Percentiles rank a stretch among this genome's conserved stretches.
phyloP scores from a whole-genome alignment of 1,140 invertebrate species.

The Hylaeus volcanicus region DNA sequence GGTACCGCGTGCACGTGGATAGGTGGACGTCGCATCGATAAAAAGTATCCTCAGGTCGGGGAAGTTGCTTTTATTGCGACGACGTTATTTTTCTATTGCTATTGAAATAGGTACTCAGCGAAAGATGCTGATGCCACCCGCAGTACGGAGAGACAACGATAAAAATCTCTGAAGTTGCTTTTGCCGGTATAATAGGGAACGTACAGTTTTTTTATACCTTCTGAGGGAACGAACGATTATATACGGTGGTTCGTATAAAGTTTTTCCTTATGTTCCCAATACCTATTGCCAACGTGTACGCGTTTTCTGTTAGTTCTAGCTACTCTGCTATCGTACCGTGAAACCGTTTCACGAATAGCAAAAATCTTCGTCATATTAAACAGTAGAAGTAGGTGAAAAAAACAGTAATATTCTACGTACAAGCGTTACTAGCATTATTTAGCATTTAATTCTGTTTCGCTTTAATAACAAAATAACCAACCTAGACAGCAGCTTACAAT shows the following conservation, averaged over 20 bases:
- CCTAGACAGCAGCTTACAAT: too few species aligned
- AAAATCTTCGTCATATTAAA: too few species aligned
- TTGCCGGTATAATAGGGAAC: constrained; percentile 4
- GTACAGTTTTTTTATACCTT: constrained; percentile 16
- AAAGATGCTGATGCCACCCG: constrained; percentile 37
- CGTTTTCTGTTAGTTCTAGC: constrained; percentile 6
- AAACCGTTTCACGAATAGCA: constrained; percentile 12
- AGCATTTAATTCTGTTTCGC: too few species aligned
- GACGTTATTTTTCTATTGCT: constrained; percentile 46
- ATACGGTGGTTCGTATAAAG: constrained; percentile 8
- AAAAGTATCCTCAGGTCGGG: constrained; percentile 24
- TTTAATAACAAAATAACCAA: too few species aligned
- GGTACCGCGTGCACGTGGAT: not conserved
- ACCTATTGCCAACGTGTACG: constrained; percentile 1
- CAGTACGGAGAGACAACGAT: constrained; percentile 16
- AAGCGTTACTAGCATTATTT: too few species aligned
- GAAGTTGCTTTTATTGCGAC: constrained; percentile 38
- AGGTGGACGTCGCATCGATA: constrained; percentile 20
- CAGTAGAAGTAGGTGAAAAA: too few species aligned
- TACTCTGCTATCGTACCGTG: constrained; percentile 1
- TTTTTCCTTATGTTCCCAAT: constrained; percentile 25
- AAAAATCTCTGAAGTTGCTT: constrained; percentile 43
- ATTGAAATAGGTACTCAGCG: constrained; percentile 42
- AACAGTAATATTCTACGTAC: too few species aligned
- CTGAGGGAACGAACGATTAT: constrained; percentile 34